These are phyloP conservation scores for Portevinia maculata DNA, from an alignment of 2,888 invertebrate species.

Conservation along the genomic window DNA sequence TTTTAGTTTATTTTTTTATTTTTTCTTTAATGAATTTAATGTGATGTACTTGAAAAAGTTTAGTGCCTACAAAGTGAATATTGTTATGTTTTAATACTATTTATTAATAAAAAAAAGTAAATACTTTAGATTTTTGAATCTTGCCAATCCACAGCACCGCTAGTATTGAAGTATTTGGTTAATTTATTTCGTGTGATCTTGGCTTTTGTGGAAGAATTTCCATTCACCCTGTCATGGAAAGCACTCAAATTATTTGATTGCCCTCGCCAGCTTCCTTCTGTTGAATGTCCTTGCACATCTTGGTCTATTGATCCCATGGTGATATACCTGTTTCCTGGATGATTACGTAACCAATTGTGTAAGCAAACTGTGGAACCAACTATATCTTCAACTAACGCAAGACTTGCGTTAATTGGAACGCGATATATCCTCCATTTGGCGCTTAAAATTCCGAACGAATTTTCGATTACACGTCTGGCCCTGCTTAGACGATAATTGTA, in stretches of 20 bases:
- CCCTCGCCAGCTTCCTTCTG: too few species aligned
- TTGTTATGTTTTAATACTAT: too few species aligned
- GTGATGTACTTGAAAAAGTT: background rate
- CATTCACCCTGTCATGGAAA: background rate
- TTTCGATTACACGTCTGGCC: conserved; percentile 1
- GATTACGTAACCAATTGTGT: too few species aligned
- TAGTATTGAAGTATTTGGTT: background rate
- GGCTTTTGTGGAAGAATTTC: background rate
- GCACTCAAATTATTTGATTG: too few species aligned
- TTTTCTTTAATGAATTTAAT: background rate
- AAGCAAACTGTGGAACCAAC: too few species aligned
- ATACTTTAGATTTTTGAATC: background rate
- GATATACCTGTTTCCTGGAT: too few species aligned
- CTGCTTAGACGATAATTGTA: conserved; percentile 2
- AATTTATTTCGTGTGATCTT: background rate
- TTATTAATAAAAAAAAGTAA: background rate
- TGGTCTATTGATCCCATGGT: too few species aligned
- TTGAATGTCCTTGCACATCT: too few species aligned
- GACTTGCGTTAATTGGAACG: background rate
- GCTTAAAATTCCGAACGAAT: background rate
- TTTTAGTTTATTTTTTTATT: too few species aligned
- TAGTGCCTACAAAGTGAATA: background rate
- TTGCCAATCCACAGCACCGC: background rate
- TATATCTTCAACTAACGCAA: too few species aligned
- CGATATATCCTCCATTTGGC: conserved; percentile 1